Conservation (phyloP, 2,888 invertebrate species). For the Nyleta sp. region DNA sequence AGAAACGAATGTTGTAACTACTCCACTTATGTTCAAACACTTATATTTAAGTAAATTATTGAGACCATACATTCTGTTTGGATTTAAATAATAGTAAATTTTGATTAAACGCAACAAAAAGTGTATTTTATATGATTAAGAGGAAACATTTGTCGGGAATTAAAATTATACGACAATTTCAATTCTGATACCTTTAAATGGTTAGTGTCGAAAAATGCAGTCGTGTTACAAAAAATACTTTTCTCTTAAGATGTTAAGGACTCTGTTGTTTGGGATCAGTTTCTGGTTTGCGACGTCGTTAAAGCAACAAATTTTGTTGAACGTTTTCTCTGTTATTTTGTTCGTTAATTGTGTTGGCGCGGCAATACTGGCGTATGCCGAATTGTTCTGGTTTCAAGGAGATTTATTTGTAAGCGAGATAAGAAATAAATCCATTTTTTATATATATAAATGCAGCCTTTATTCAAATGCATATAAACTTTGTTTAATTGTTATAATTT, state of each 20-base stretch:
- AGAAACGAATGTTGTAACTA: neutral
- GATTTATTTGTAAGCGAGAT: constrained; percentile 46
- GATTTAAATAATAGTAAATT: neutral
- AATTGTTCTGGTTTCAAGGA: constrained; percentile 38
- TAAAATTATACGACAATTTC: no score
- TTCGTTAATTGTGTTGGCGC: constrained; percentile 20
- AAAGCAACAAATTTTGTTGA: constrained; percentile 16
- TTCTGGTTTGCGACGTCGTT: constrained; percentile 39
- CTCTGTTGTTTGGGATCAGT: constrained; percentile 36
- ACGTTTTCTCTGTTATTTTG: constrained; percentile 12
- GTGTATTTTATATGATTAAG: no score
- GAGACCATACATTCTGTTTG: neutral
- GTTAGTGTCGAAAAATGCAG: neutral
- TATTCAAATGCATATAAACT: no score
- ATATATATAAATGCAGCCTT: neutral
- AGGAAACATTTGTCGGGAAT: no score
- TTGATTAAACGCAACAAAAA: neutral
- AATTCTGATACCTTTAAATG: no score
- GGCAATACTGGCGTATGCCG: neutral
- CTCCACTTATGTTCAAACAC: neutral
- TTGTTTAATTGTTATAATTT: neutral
- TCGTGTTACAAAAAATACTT: constrained; percentile 43
- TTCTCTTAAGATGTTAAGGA: constrained; percentile 43
- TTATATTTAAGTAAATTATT: constrained; percentile 1
- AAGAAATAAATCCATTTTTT: neutral